These are phyloP conservation scores for Corapipo altera DNA, from an alignment of 2,113 vertebrate genomes.

Conservation along the genomic window DNA sequence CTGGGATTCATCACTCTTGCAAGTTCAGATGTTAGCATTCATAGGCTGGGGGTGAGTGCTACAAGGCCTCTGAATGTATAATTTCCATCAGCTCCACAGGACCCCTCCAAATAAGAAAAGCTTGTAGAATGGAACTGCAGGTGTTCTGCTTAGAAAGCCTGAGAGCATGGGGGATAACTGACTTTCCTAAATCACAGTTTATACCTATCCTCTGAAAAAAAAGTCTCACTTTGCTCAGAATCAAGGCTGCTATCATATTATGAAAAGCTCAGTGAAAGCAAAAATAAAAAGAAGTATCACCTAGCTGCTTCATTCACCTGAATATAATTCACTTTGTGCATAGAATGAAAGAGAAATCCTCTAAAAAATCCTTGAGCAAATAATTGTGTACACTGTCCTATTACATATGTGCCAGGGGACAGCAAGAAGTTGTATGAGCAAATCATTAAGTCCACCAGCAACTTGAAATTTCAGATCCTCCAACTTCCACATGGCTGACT, in stretches of 20 bases:
- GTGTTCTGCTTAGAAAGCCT: not conserved
- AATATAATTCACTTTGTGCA: not conserved
- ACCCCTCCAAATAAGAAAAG: not conserved
- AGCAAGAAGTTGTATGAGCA: not conserved
- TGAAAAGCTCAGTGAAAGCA: not conserved
- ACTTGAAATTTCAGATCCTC: not conserved
- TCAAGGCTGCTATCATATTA: not conserved
- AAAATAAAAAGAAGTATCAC: not conserved
- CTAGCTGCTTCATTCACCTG: not conserved
- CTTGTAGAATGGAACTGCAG: not conserved
- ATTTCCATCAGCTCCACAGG: not conserved
- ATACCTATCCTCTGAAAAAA: not conserved
- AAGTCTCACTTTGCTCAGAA: not conserved
- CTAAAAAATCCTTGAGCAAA: not conserved
- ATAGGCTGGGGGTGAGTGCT: not conserved
- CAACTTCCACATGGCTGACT: not conserved
- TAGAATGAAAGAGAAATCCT: not conserved
- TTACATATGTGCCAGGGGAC: not conserved
- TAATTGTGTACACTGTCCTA: not conserved
- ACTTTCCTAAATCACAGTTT: constrained; percentile 16
- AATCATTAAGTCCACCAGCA: not conserved
- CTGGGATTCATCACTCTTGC: not conserved
- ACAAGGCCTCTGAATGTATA: not conserved
- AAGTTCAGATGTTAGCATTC: not conserved
- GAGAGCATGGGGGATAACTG: not conserved